phyloP scores from a whole-genome alignment of 1,140 invertebrate genomes.

The Artemia franciscana region DNA sequence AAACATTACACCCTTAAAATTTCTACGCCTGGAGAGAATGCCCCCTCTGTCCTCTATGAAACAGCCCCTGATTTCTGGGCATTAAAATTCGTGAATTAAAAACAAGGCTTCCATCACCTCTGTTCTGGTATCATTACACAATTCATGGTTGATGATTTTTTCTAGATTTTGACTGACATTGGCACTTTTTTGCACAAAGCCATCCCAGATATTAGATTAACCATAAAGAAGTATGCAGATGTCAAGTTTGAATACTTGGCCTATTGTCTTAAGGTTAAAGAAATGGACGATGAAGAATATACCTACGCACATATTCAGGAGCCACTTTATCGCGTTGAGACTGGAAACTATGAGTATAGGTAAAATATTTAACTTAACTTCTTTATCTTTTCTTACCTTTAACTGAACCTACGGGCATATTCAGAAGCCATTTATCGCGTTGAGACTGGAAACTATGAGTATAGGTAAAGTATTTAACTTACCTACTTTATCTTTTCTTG shows the following conservation, averaged over 20 bases:
- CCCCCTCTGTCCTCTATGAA: no score
- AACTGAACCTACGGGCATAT: conserved; percentile 69
- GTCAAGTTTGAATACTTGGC: conserved; percentile 96
- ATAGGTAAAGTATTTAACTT: conserved; percentile 32
- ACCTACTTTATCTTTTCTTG: conserved; percentile 7
- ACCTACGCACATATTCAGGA: conserved; percentile 82
- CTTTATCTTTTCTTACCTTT: conserved; percentile 8
- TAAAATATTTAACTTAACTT: conserved; percentile 16
- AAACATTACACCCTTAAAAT: no score
- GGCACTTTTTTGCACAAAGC: conserved; percentile 91
- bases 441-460: conserved; percentile 97
- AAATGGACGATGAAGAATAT: conserved; percentile 97
- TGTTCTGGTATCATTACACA: no score
- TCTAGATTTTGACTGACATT: conserved; percentile 65
- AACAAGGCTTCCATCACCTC: no score
- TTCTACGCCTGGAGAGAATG: no score
- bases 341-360: conserved; percentile 96
- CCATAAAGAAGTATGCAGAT: conserved; percentile 90
- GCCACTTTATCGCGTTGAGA: conserved; percentile 87
- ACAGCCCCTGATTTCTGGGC: no score
- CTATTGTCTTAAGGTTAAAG: conserved; percentile 90
- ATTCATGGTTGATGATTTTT: no score
- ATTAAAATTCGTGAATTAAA: no score
- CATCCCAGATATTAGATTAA: conserved; percentile 89
- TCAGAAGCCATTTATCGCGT: conserved; percentile 88